Percentiles rank a stretch among this genome's conserved stretches.
These are phyloP conservation scores for Tillus elongatus DNA, from an alignment of 2,888 invertebrate genomes.

Conservation along the genomic window DNA sequence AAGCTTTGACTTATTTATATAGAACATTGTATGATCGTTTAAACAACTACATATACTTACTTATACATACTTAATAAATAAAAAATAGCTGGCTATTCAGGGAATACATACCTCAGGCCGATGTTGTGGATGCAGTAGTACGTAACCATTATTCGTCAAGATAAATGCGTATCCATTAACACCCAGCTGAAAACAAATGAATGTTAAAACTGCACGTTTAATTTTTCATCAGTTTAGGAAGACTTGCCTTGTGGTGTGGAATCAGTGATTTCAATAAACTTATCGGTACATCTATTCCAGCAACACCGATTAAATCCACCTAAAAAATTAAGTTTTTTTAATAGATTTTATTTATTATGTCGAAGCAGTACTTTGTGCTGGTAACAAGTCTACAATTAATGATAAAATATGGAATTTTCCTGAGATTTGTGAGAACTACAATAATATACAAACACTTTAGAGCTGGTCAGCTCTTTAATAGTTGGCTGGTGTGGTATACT, in stretches of 20 bases:
- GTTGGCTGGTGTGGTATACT: no score
- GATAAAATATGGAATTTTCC: no score
- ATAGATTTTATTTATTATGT: no score
- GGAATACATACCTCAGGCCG: slow-evolving; percentile 69
- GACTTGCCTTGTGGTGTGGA: slow-evolving; percentile 73
- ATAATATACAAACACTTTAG: no score
- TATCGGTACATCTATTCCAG: slow-evolving; percentile 91
- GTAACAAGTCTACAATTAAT: no score
- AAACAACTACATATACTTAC: no score
- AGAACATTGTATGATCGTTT: neutral
- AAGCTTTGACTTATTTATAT: neutral
- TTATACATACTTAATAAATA: no score
- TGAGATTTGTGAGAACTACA: no score
- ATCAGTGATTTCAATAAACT: slow-evolving; percentile 80
- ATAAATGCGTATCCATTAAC: slow-evolving; percentile 92
- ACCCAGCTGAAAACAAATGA: slow-evolving; percentile 60
- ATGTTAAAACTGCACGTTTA: slow-evolving; percentile 5
- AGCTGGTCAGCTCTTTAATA: no score
- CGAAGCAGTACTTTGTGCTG: no score
- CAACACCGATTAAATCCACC: slow-evolving; percentile 81
- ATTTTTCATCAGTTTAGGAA: no score
- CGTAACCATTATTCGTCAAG: slow-evolving; percentile 90
- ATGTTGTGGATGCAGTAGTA: slow-evolving; percentile 88
- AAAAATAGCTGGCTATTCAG: neutral
- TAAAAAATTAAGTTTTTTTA: slow-evolving; percentile 19